Percentiles rank a stretch among this genome's conserved stretches.
phyloP scores from a whole-genome alignment of 92 coral and sea anemone species.

The Porites lobata region DNA sequence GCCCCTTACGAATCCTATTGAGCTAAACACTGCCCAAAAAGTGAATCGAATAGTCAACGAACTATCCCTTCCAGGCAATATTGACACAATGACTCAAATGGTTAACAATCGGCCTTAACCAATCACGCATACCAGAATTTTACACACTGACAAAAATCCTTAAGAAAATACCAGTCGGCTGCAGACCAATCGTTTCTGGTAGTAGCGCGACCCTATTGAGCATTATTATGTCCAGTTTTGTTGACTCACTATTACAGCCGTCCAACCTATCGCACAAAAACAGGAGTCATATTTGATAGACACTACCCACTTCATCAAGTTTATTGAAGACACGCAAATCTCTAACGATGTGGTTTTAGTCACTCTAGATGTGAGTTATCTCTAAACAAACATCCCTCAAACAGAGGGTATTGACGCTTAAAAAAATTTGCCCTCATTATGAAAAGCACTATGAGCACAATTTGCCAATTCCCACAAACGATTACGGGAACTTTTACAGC shows the following conservation, averaged over 20 bases:
- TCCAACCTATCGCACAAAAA: slow-evolving; percentile 38
- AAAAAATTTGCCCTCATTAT: neutral
- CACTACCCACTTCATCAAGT: slow-evolving; percentile 14
- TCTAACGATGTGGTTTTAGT: neutral
- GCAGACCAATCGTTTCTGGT: too few relatives aligned
- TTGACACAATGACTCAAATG: slow-evolving; percentile 17
- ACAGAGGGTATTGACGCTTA: neutral
- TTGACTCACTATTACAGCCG: slow-evolving; percentile 40
- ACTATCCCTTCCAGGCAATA: neutral
- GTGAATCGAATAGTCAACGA: neutral
- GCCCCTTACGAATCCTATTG: too few relatives aligned
- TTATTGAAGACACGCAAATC: neutral
- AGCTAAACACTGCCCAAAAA: neutral
- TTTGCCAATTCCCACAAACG: neutral
- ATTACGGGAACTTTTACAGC: neutral
- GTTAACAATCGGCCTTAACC: neutral
- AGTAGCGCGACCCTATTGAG: slow-evolving; percentile 38
- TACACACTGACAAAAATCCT: slow-evolving; percentile 45
- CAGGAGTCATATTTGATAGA: slow-evolving; percentile 48
- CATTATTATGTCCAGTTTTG: slow-evolving; percentile 35
- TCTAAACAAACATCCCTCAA: neutral
- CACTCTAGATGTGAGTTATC: neutral
- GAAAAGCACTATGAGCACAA: neutral
- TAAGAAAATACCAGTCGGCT: slow-evolving; percentile 50
- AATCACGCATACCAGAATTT: slow-evolving; percentile 29